These are phyloP conservation scores for Poeciliopsis turrubarensis DNA, from an alignment of 2,113 vertebrate species.

Conservation along the genomic window DNA sequence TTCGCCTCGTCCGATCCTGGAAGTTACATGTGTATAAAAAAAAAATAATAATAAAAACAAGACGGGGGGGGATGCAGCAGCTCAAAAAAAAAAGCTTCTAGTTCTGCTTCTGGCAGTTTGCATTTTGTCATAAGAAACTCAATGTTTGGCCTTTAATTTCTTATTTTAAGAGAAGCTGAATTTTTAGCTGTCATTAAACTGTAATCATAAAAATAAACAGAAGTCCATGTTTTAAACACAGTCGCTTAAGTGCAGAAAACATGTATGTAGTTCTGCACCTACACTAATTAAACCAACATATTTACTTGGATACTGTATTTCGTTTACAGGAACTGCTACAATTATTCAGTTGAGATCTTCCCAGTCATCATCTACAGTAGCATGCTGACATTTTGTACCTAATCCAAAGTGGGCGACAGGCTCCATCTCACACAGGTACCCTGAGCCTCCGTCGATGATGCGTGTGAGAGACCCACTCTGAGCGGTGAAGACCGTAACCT, in stretches of 20 bases:
- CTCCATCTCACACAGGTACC: conserved; percentile 95
- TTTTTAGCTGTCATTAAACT: too few relatives aligned
- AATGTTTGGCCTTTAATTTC: too few relatives aligned
- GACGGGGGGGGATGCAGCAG: too few relatives aligned
- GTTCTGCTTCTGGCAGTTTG: too few relatives aligned
- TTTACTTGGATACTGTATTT: not conserved
- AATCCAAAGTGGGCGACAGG: conserved; percentile 93
- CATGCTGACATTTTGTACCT: conserved; percentile 71
- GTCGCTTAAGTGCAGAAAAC: too few relatives aligned
- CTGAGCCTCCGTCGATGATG: conserved; percentile 91
- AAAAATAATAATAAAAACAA: too few relatives aligned
- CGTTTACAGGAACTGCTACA: not conserved
- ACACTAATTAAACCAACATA: not conserved
- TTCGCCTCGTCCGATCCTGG: conserved; percentile 85
- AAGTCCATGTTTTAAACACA: too few relatives aligned
- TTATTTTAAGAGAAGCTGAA: too few relatives aligned
- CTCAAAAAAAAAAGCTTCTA: too few relatives aligned
- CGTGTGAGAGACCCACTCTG: conserved; percentile 87
- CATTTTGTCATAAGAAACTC: too few relatives aligned
- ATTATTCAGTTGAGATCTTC: not conserved
- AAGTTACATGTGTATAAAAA: conserved; percentile 12
- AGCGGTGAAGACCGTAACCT: conserved; percentile 87
- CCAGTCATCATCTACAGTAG: not conserved
- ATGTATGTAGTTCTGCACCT: too few relatives aligned
- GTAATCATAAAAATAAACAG: too few relatives aligned